Base-by-base conservation (phyloP, 2,797 vertebrate species). In the Austrolebias charrua region DNA sequence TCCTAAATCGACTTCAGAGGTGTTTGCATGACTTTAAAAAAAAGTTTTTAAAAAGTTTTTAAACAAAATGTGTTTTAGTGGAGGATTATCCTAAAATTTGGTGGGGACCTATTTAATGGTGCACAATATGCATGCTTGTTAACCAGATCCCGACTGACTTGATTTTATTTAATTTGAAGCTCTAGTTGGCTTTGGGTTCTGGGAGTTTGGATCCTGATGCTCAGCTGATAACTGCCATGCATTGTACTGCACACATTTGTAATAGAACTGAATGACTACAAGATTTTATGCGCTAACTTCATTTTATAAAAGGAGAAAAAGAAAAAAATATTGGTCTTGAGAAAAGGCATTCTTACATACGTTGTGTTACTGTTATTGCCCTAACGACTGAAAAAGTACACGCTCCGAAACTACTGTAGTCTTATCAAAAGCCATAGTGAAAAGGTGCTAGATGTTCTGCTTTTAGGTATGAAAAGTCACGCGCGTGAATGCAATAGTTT, bases 161-260 rank as follows among this genome's bases (percentile, higher is more conserved):
- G 89, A 40, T 16, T 7, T 16, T n/a, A 1, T n/a, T 10, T 4
- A 18, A 18, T n/a, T 62, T 93, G 3, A 12, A 92, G 93, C 93
- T 94, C 91, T 94, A 87, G 94, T 95, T 89, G 89, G 94, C 93
- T 93, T 95, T 86, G 92, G 93, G 93, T 94, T 91, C 87, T 92
- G 92, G 92, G 84, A 82, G 82, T 91, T 86, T 88, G 92, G 93
- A 93, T 93, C 90, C 94, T 93, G 94, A 88, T 92, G 95, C 96
- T 98, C 96, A 98, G 96, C 97, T 97, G 93, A 96, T 95, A 95
- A 97, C 96, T 98, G 97, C 97, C 96, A 96, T 95, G 96, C 95
- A 96, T 95, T 95, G 93, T 94, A 94, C 92, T 94, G 93, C 93
- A 94, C 93, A 94, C 90, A 92, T 94, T 93, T 93, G 87, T 93